phyloP scores from a whole-genome alignment of 1,140 invertebrate species.

The Temnothorax longispinosus region DNA sequence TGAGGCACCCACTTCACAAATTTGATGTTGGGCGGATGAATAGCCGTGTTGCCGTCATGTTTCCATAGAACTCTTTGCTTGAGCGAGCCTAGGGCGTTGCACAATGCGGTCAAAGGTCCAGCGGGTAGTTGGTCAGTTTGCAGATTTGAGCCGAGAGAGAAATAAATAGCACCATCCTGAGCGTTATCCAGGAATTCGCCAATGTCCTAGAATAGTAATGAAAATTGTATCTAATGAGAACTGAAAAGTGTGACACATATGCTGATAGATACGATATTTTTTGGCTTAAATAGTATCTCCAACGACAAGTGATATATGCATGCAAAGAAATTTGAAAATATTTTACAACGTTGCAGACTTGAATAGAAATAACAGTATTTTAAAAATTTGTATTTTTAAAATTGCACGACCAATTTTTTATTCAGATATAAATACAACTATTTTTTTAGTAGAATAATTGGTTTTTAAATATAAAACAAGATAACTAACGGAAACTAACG shows the following conservation, averaged over 20 bases:
- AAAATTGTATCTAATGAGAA: slow-evolving; percentile 18
- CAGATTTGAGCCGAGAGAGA: slow-evolving; percentile 88
- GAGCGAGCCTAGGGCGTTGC: slow-evolving; percentile 86
- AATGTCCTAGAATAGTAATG: slow-evolving; percentile 79
- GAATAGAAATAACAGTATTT: neutral
- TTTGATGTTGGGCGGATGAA: slow-evolving; percentile 87
- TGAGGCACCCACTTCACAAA: slow-evolving; percentile 90
- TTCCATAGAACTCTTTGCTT: slow-evolving; percentile 89
- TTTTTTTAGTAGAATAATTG: neutral
- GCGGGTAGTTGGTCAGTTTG: slow-evolving; percentile 85
- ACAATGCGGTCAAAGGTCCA: slow-evolving; percentile 79
- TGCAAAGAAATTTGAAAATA: neutral
- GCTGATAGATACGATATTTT: neutral
- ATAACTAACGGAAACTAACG: neutral
- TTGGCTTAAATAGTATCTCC: neutral
- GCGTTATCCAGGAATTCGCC: slow-evolving; percentile 86
- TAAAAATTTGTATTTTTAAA: too few relatives aligned
- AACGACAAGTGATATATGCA: neutral
- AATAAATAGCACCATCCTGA: slow-evolving; percentile 87
- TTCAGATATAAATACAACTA: neutral
- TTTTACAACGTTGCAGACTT: neutral
- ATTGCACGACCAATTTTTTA: neutral
- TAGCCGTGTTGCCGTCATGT: slow-evolving; percentile 83
- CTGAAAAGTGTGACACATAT: too few relatives aligned
- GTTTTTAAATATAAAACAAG: neutral